Percentiles rank a stretch among this genome's conserved stretches.
phyloP scores from a whole-genome alignment of 2,797 vertebrate species.

The Ptychobarbus kaznakovi region DNA sequence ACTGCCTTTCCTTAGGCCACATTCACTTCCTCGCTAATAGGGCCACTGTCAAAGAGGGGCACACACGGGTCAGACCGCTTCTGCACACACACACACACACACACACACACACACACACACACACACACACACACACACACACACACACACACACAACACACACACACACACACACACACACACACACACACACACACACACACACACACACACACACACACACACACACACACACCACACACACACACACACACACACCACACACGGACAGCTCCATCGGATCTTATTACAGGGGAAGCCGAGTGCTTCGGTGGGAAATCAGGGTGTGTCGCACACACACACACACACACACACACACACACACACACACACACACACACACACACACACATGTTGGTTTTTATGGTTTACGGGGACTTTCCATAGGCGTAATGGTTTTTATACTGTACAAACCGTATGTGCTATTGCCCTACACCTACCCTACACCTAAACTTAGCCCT shows the following conservation, averaged over 20 bases:
- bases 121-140: neutral
- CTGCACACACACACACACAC: constrained; percentile 27
- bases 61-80: constrained; percentile 36
- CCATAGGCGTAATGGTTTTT: too few species aligned
- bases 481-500: too few species aligned
- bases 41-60: constrained; percentile 31
- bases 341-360: neutral
- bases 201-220: too few species aligned
- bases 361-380: constrained; percentile 21
- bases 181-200: too few species aligned
- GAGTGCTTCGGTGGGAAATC: constrained; percentile 54
- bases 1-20: constrained; percentile 26
- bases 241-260: constrained; percentile 43
- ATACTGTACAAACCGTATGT: too few species aligned
- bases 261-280: constrained; percentile 38
- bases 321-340: neutral
- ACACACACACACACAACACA: neutral
- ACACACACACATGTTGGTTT: neutral
- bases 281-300: constrained; percentile 60
- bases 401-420: too few species aligned
- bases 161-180: too few species aligned
- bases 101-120: neutral
- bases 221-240: constrained; percentile 32
- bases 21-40: constrained; percentile 47
- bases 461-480: too few species aligned